These are phyloP conservation scores for Madoqua kirkii DNA, from an alignment of 2,113 vertebrate genomes.

Conservation along the genomic window DNA sequence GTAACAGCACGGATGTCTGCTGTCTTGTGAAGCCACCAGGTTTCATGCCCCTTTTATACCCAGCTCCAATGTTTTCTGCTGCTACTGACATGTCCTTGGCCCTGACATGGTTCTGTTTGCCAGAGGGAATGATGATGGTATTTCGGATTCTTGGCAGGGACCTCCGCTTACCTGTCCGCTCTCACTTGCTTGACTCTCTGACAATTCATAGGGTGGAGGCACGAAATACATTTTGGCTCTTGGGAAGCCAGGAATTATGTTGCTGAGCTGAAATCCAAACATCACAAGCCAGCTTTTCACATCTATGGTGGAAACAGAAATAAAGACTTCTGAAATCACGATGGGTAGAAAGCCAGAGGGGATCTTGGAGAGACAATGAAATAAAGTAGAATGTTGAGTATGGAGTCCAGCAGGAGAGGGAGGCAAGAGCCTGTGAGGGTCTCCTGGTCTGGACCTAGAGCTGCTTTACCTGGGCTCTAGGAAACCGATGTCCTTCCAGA, in stretches of 20 bases:
- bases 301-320: conserved; percentile 83
- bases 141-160: not conserved
- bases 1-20: not conserved
- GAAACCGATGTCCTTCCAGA: not conserved
- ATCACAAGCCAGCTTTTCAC: conserved; percentile 99
- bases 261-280: conserved; percentile 99
- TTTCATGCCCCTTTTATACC: conserved; percentile 53
- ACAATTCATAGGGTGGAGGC: conserved; percentile 94
- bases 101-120: not conserved
- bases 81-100: not conserved
- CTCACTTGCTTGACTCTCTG: conserved; percentile 95
- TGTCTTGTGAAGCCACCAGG: conserved; percentile 44
- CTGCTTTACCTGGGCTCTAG: not conserved
- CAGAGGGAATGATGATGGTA: not conserved
- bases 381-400: not conserved
- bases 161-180: conserved; percentile 89
- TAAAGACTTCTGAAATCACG: conserved; percentile 15
- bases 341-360: not conserved
- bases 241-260: conserved; percentile 98
- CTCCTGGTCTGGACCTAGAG: not conserved
- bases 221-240: conserved; percentile 97
- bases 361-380: not conserved
- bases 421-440: not conserved
- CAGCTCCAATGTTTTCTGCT: conserved; percentile 29
- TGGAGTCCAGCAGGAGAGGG: not conserved